Percentiles rank a stretch among this genome's conserved stretches.
Conservation (phyloP, 2,113 vertebrate species). For the Clupea harengus region DNA sequence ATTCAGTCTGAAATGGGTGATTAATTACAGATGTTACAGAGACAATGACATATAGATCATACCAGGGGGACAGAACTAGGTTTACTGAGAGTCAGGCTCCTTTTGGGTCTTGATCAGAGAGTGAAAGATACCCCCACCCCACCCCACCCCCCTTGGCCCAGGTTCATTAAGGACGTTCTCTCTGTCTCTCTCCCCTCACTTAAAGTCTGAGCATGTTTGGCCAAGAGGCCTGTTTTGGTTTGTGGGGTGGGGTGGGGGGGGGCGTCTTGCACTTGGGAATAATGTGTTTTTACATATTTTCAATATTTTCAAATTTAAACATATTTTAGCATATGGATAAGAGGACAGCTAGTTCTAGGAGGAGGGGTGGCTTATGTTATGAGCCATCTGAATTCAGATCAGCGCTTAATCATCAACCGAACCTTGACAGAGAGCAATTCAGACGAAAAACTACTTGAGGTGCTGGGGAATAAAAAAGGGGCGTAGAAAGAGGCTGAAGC, state of each 20-base stretch:
- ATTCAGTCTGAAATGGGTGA: constrained; percentile 64
- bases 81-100: constrained; percentile 34
- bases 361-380: not conserved
- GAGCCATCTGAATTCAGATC: not conserved
- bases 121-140: not conserved
- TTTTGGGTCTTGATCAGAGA: constrained; percentile 38
- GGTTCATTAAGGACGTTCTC: constrained; percentile 13
- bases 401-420: constrained; percentile 16
- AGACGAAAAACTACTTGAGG: not conserved
- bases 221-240: not conserved
- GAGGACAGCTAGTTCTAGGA: not conserved
- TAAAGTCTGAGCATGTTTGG: not conserved
- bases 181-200: not conserved
- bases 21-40: constrained; percentile 60
- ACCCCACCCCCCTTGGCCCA: not conserved
- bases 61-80: constrained; percentile 30
- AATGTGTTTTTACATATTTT: too few species aligned
- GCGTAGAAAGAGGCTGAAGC: not conserved
- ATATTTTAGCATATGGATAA: not conserved
- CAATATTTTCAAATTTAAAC: too few species aligned
- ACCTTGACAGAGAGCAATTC: constrained; percentile 4
- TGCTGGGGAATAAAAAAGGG: not conserved
- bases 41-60: constrained; percentile 46
- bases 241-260: not conserved
- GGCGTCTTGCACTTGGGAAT: not conserved